Evolutionary conservation across 2,113 vertebrate genomes (phyloP), one percentile per base, ranked within the genome.

Genomic region (Scatophagus argus): DNA sequence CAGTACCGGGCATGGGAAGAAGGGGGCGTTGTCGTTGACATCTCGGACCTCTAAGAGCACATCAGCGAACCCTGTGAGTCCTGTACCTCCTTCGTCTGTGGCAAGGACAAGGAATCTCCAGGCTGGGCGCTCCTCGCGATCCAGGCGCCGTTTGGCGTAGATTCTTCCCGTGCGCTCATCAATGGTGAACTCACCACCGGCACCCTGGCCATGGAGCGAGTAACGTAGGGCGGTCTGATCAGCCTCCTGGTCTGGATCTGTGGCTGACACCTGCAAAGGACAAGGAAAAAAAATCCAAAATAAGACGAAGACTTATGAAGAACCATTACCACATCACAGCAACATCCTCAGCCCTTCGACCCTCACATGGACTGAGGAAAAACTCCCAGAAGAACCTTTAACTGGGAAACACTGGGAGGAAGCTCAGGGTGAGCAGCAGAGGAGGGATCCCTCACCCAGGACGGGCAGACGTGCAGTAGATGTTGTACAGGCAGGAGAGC

Each of bases 21-120:
- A 90, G 6, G 96, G 96, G 0, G 92, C 79, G 0, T 97, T 97
- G 92, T 97, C 96, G 0, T 97, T 97, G 65, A 96, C 86, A 2
- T 97, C 96, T 25, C 67, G 87, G 77, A 97, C 95, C 12, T 96
- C 95, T 62, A 97, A 86, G 41, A 97, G 88, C 36, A 97, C 96
- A 3, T 97, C 96, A n/a, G 96, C 95, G 44, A 97, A 97, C 29
- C 96, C 96, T 0, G 96, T 97, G 47, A 97, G 92, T 1, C 96
- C 96, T 0, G 95, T 92, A 0, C 96, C 96, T 0, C 86, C 94
- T 58, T 97, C 96, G 41, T 97, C 96, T 0, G 96, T 97, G 9
- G 96, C 96, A 2, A 97, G 94, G 12, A 97, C 96, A 0, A 97
- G 95, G 47, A 97, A 96, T 19, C 91, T 93, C 96, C 96, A 97